Conservation (phyloP, 2,888 invertebrate species). For the Minunthozetes semirufus region DNA sequence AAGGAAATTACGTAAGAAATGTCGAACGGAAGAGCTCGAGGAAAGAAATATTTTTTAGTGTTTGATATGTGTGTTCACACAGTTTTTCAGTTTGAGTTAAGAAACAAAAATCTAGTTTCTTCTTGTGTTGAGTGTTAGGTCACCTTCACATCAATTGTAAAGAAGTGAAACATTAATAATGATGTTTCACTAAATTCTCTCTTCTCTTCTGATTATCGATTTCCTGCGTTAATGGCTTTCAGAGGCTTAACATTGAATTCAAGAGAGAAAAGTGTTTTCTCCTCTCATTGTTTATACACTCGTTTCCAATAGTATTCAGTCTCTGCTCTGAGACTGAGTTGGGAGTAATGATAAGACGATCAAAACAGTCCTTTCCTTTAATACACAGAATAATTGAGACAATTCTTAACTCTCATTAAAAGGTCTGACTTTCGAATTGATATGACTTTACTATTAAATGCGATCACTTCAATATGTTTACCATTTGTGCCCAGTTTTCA, state of each 20-base stretch:
- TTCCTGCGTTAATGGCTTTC: constrained; percentile 19
- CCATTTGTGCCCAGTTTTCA: too few species aligned
- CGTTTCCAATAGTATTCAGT: not conserved
- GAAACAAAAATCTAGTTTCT: not conserved
- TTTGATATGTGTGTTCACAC: not conserved
- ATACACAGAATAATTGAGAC: not conserved
- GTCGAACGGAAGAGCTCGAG: constrained; percentile 24
- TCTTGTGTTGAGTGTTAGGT: not conserved
- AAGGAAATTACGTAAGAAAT: constrained; percentile 28
- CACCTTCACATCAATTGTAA: constrained; percentile 14
- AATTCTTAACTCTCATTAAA: not conserved
- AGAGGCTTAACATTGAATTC: not conserved
- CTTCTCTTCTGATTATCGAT: constrained; percentile 16
- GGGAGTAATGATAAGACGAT: too few species aligned
- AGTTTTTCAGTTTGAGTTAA: not conserved
- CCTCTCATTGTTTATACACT: not conserved
- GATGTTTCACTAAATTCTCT: constrained; percentile 1
- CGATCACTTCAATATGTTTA: too few species aligned
- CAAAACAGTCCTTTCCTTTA: too few species aligned
- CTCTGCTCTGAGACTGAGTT: too few species aligned
- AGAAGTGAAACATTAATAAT: not conserved
- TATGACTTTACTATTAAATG: too few species aligned
- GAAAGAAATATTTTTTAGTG: constrained; percentile 2
- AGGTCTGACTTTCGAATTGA: too few species aligned
- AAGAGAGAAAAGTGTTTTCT: not conserved